Evolutionary conservation across 2,113 vertebrate species (phyloP), one percentile per base, ranked within the genome.

Genomic region (Urocolius indicus): DNA sequence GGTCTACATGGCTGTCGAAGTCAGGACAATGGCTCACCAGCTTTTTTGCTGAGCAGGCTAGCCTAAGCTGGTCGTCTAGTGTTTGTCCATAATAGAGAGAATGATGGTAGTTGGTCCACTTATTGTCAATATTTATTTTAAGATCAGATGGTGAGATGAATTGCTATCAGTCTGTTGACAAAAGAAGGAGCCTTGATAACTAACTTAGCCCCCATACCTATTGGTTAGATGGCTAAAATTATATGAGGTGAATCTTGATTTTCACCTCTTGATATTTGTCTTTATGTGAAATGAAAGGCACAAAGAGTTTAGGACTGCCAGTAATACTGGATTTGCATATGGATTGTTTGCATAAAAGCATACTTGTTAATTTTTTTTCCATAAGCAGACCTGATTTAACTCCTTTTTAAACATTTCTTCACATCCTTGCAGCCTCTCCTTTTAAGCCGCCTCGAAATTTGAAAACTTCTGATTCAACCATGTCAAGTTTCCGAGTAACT

Each of bases 391-490:
- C 36, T 84, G 26, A 52, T 75, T 34, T 82, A 79, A 94, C 77
- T 63, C 8, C 30, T 15, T 27, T 62, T 52, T 41, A 10, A 12
- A 41, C 9, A 41, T 41, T 52, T 93, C 95, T 96, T 95, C 95
- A 76, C 32, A 79, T 97, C 32, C 48, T 97, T 93, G 48, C 96
- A 99, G 99, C 98, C 18, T 99, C 99, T 57, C 98, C 98, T 21
- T 99, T 97, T 96, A 99, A 99, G 92, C 97, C 99, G 10, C 99
- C 99, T 75, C 98, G 98, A 96, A 99, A 99, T 97, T 98, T 99
- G 65, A 98, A 98, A 97, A 99, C 99, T 84, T 99, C 99, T 27
- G 99, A 99, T 92, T 98, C 99, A 51, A 98, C 98, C 29, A 99
- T 97, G 97, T 99, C 98, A 87, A 99, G 99, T 75, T 99, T 99